Conservation (phyloP, 2,888 invertebrate genomes). For the Xestia rhomboidea region DNA sequence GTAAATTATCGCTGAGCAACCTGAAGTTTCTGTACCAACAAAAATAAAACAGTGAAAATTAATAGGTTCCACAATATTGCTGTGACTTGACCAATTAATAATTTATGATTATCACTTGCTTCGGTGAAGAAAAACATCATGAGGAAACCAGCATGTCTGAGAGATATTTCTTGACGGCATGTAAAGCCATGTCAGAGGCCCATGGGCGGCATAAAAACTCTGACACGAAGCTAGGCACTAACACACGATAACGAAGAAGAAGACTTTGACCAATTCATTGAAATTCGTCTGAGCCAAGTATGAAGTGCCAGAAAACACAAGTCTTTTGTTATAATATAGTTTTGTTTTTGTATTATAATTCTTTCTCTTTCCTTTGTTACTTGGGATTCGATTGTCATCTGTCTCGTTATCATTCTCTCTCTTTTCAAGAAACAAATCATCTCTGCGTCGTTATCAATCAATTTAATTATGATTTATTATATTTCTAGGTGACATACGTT, state of each 20-base stretch:
- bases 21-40: neutral
- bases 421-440: neutral
- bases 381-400: neutral
- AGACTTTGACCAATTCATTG: neutral
- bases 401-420: neutral
- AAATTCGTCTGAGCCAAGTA: neutral
- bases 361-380: neutral
- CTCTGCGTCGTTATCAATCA: neutral
- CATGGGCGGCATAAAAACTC: no score
- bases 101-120: no score
- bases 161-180: no score
- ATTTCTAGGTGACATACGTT: constrained; percentile 60
- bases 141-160: no score
- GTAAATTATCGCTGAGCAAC: neutral
- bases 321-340: neutral
- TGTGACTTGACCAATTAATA: neutral
- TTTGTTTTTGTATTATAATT: neutral
- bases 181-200: no score
- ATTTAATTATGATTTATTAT: neutral
- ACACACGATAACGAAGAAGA: no score
- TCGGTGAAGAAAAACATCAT: no score
- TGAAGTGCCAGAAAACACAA: neutral
- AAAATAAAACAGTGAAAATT: no score
- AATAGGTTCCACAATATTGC: neutral
- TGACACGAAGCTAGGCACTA: no score